These are phyloP conservation scores for Trachelus tabidus DNA, from an alignment of 2,888 invertebrate genomes.

Conservation along the genomic window DNA sequence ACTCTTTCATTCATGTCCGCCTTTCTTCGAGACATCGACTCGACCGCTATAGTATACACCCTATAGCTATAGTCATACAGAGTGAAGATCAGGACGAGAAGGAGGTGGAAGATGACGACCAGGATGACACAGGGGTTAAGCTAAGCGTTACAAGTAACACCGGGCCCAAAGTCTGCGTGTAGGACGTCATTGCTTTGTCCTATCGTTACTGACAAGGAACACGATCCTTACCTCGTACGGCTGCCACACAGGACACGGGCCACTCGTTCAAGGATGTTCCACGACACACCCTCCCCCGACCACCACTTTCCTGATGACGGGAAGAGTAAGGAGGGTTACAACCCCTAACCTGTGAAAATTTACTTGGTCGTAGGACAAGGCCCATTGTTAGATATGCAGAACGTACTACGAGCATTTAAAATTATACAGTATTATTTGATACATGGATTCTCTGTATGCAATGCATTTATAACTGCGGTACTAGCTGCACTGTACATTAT, in stretches of 20 bases:
- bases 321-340: not conserved
- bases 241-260: slow-evolving; percentile 33
- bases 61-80: not conserved
- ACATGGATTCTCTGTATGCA: not conserved
- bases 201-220: slow-evolving; percentile 42
- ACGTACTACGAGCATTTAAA: not conserved
- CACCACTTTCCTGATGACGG: not conserved
- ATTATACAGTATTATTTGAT: not conserved
- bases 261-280: slow-evolving; percentile 35
- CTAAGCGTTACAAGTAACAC: slow-evolving; percentile 21
- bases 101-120: slow-evolving; percentile 20
- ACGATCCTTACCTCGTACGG: slow-evolving; percentile 17
- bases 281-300: slow-evolving; percentile 43
- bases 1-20: slow-evolving; percentile 44
- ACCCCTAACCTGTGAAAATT: slow-evolving; percentile 13
- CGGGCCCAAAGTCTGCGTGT: slow-evolving; percentile 27
- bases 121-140: slow-evolving; percentile 17
- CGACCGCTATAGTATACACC: not conserved
- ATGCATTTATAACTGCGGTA: not conserved
- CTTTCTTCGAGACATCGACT: slow-evolving; percentile 26
- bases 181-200: slow-evolving; percentile 44
- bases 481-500: not conserved
- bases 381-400: slow-evolving; percentile 7
- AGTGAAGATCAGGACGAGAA: not conserved
- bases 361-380: slow-evolving; percentile 18